phyloP scores from a whole-genome alignment of 2,113 vertebrate genomes.

The Apaloderma vittatum region DNA sequence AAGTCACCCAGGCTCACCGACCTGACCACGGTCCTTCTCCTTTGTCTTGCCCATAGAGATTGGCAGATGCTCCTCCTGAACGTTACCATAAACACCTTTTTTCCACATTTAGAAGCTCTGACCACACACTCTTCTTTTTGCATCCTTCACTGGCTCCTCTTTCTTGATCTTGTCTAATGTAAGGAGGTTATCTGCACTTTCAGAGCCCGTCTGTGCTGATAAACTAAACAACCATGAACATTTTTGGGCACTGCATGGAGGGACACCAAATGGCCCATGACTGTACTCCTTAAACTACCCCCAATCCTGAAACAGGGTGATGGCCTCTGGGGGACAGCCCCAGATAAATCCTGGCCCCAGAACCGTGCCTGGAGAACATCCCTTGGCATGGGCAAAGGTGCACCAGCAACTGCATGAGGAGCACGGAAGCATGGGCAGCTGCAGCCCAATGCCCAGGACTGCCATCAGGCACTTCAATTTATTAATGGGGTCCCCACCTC shows the following conservation, averaged over 20 bases:
- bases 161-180: background rate
- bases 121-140: background rate
- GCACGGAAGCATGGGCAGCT: background rate
- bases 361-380: rapidly evolving
- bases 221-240: background rate
- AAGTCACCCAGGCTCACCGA: background rate
- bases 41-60: background rate
- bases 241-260: background rate
- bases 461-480: background rate
- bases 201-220: background rate
- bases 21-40: background rate
- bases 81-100: background rate
- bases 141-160: background rate
- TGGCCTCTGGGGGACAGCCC: background rate
- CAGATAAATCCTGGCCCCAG: background rate
- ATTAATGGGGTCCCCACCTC: background rate
- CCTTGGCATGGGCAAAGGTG: background rate
- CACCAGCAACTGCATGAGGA: background rate
- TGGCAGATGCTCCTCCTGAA: background rate
- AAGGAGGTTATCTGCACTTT: background rate
- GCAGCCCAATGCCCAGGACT: background rate
- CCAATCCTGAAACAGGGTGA: background rate
- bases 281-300: background rate
- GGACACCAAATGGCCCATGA: background rate
- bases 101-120: background rate